These are phyloP conservation scores for Drosophila obscura DNA, from an alignment of 1,140 invertebrate genomes.

Conservation along the genomic window DNA sequence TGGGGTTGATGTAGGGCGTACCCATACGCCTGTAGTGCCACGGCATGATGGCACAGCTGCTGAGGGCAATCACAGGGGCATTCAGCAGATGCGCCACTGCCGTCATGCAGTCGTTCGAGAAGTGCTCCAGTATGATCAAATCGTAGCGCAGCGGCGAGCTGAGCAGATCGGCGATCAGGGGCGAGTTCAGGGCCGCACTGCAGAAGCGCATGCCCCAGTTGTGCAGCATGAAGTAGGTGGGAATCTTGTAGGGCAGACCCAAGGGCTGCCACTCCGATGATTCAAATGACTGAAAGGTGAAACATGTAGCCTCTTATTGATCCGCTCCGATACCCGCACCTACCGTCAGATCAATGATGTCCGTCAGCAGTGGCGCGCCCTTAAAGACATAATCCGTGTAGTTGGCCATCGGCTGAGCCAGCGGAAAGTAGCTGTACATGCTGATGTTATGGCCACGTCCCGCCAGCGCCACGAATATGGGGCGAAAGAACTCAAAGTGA, in stretches of 20 bases:
- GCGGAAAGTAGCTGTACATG: slow-evolving; percentile 87
- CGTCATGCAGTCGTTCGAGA: slow-evolving; percentile 87
- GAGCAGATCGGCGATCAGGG: slow-evolving; percentile 51
- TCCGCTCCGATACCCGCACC: background rate
- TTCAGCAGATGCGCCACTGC: slow-evolving; percentile 86
- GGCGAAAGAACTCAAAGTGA: slow-evolving; percentile 88
- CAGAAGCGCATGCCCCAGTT: slow-evolving; percentile 84
- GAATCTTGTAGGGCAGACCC: slow-evolving; percentile 56
- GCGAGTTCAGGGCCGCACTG: slow-evolving; percentile 84
- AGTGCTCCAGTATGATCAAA: slow-evolving; percentile 86
- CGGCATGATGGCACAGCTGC: slow-evolving; percentile 86
- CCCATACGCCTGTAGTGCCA: slow-evolving; percentile 86
- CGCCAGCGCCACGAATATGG: slow-evolving; percentile 86
- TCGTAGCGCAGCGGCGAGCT: slow-evolving; percentile 85
- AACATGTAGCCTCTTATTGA: no score
- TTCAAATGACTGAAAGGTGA: slow-evolving; percentile 37
- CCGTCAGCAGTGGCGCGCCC: slow-evolving; percentile 72
- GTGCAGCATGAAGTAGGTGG: slow-evolving; percentile 64
- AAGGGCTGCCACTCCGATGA: slow-evolving; percentile 21
- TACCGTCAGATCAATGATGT: slow-evolving; percentile 77
- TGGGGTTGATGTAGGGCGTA: slow-evolving; percentile 86
- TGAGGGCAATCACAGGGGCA: slow-evolving; percentile 86
- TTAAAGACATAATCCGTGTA: slow-evolving; percentile 86
- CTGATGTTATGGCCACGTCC: slow-evolving; percentile 87
- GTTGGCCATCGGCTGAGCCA: slow-evolving; percentile 84